Percentiles rank a stretch among this genome's conserved stretches.
These are phyloP conservation scores for Dorcus parallelipipedus DNA, from an alignment of 2,888 invertebrate species.

Conservation along the genomic window DNA sequence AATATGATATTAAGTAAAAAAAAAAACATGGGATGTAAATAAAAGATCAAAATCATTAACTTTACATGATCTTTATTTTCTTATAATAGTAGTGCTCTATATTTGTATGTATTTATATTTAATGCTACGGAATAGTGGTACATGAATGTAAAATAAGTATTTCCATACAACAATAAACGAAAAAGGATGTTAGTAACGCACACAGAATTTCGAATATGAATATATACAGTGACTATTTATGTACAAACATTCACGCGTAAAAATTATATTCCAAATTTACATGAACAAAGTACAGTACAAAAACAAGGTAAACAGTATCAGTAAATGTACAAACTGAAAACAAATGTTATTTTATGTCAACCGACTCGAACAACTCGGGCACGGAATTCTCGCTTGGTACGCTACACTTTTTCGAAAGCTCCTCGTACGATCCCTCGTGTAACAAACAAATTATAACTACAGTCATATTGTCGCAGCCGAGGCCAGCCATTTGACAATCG, in stretches of 20 bases:
- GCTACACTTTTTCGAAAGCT: constrained; percentile 42
- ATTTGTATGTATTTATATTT: not conserved
- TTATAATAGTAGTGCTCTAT: no score
- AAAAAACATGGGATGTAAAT: no score
- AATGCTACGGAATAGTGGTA: not conserved
- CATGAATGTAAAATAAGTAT: not conserved
- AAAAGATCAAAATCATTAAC: no score
- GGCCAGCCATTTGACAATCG: constrained; percentile 93
- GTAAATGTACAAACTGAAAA: not conserved
- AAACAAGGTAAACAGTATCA: not conserved
- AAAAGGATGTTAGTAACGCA: no score
- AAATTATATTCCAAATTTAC: not conserved
- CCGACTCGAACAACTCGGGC: not conserved
- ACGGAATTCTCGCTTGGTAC: not conserved
- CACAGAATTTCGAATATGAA: not conserved
- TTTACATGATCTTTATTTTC: no score
- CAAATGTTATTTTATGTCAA: not conserved
- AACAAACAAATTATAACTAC: constrained; percentile 83
- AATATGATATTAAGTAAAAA: no score
- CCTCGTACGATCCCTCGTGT: constrained; percentile 54
- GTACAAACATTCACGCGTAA: not conserved
- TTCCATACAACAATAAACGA: no score
- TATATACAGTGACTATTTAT: not conserved
- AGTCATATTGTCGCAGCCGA: constrained; percentile 99
- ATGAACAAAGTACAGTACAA: not conserved